A percentile compares a stretch with the other conserved stretches of the same genome.
These are phyloP conservation scores for Apteryx mantelli DNA, from an alignment of 2,113 vertebrate species.

Conservation along the genomic window DNA sequence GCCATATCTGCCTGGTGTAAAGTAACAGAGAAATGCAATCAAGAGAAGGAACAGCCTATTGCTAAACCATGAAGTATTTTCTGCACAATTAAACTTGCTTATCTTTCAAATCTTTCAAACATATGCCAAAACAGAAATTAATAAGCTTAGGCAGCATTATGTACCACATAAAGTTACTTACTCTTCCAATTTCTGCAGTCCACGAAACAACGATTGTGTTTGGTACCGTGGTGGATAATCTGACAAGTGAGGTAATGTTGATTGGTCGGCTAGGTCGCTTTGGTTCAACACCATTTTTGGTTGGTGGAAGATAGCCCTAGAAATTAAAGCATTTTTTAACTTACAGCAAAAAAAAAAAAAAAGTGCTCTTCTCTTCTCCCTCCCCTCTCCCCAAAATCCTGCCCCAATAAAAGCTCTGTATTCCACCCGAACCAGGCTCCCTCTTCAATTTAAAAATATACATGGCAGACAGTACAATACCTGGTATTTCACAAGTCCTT, in stretches of 20 bases:
- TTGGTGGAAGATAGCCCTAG: slow-evolving; percentile 98
- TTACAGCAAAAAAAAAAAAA: neutral
- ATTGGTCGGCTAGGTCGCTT: slow-evolving; percentile 98
- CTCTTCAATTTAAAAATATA: neutral
- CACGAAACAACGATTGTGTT: slow-evolving; percentile 98
- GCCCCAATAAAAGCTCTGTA: neutral
- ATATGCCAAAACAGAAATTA: neutral
- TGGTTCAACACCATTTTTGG: slow-evolving; percentile 99
- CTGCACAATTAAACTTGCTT: neutral
- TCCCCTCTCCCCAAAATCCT: neutral
- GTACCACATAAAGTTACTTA: slow-evolving; percentile 68
- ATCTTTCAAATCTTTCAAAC: neutral
- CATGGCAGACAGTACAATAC: neutral
- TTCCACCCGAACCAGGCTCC: neutral
- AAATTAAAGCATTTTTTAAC: neutral
- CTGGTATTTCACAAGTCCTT: neutral
- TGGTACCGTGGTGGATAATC: slow-evolving; percentile 95
- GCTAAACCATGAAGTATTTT: neutral
- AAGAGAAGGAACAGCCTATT: neutral
- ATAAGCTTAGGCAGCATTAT: neutral
- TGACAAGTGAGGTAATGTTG: slow-evolving; percentile 98
- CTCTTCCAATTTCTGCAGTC: slow-evolving; percentile 97
- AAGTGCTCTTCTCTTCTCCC: neutral
- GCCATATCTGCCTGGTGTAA: accelerated
- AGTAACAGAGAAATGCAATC: neutral